Conservation (phyloP, 2,888 invertebrate genomes). For the Andricus curvator region DNA sequence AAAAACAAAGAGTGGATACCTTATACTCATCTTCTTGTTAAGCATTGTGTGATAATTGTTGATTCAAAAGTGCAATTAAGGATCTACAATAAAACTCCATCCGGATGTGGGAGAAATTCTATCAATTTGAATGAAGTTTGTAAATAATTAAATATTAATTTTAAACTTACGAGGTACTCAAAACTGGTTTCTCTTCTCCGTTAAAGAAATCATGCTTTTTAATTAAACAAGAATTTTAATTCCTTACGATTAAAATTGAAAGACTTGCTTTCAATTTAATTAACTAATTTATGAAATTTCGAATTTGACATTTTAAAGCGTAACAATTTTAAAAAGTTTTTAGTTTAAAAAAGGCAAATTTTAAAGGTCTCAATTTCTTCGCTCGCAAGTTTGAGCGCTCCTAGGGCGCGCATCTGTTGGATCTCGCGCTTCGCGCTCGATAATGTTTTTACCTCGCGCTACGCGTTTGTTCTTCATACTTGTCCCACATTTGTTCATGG, state of each 20-base stretch:
- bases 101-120: neutral
- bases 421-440: too few relatives aligned
- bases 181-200: neutral
- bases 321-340: neutral
- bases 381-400: too few relatives aligned
- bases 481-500: too few relatives aligned
- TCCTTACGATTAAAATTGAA: neutral
- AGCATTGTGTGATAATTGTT: neutral
- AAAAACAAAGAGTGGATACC: neutral
- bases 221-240: neutral
- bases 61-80: neutral
- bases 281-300: neutral
- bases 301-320: neutral
- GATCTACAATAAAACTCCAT: neutral
- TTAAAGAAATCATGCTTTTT: neutral
- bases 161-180: neutral
- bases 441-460: too few relatives aligned
- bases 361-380: neutral
- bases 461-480: too few relatives aligned
- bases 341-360: neutral
- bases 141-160: too few relatives aligned
- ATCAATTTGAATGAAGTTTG: neutral
- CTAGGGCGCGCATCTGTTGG: too few relatives aligned
- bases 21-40: neutral
- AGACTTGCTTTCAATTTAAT: neutral